Evolutionary conservation across 2,888 invertebrate species (phyloP), one percentile per base, ranked within the genome.

Genomic region (Celastrina argiolus): DNA sequence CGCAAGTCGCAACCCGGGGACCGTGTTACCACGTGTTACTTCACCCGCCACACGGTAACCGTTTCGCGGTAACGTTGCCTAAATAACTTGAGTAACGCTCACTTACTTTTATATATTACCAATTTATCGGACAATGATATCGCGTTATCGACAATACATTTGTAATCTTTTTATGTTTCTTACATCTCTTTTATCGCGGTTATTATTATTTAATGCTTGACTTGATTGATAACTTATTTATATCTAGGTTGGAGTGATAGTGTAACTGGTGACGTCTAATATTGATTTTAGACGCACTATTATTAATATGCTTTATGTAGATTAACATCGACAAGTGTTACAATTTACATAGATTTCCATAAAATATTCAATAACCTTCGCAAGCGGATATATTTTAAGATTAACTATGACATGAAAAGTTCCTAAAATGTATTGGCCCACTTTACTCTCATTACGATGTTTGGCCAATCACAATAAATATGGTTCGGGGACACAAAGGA

Each of bases 71-170:
- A 22, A 18, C 22, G 31, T 34, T 31, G n/a, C 34, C 31, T 14
- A 58, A 34, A 2, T 56, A 56, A n/a, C 58, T 58, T 31, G 28
- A 34, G 36, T 36, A 59, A 59, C 28, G 56, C 28, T 56, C 18
- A 59, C 61, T 36, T 16, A 3, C 31, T 28, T 58, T 34, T 22
- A 61, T 59, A 59, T 12, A 41, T 66, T 59, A 59, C 41, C 8
- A 65, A 36, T 36, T 66, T 66, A 66, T 45, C 66, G 66, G 66
- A 5, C 66, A 66, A 66, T 45, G 66, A 61, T 66, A 66, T 59
- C 31, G 36, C 66, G 14, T 42, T 66, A 66, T 66, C 66, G 22
- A 36, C 39, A 6, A 36, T 64, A 42, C 41, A 42, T 45, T n/a
- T 22, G 58, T 65, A 65, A 66, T 66, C 59, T 66, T 59, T 66